These are phyloP conservation scores for Drosophila biarmipes DNA, from an alignment of 1,140 invertebrate species.

Conservation along the genomic window DNA sequence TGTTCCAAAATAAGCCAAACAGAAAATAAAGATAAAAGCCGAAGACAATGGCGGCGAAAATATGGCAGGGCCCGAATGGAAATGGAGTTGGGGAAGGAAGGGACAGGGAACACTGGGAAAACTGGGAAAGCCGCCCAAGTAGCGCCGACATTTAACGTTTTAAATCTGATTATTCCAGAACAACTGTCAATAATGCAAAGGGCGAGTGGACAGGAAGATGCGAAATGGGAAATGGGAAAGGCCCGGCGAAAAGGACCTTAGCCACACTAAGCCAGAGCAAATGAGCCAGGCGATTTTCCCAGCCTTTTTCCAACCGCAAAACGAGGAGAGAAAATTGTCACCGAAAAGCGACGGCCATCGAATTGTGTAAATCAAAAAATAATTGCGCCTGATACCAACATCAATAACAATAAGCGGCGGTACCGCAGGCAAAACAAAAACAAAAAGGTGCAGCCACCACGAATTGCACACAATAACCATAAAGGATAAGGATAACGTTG, in stretches of 20 bases:
- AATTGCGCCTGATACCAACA: slow-evolving; percentile 81
- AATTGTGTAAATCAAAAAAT: slow-evolving; percentile 79
- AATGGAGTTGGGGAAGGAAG: slow-evolving; percentile 4
- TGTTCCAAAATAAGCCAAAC: slow-evolving; percentile 59
- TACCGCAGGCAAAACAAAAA: slow-evolving; percentile 14
- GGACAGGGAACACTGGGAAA: slow-evolving; percentile 1
- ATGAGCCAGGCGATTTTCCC: slow-evolving; percentile 28
- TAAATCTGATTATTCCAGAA: slow-evolving; percentile 83
- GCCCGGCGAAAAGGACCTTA: slow-evolving; percentile 11
- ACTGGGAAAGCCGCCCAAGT: slow-evolving; percentile 39
- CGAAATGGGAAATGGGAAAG: background rate
- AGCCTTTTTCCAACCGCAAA: slow-evolving; percentile 56
- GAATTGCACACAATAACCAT: slow-evolving; percentile 31
- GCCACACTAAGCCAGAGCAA: slow-evolving; percentile 37
- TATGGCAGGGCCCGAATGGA: slow-evolving; percentile 45
- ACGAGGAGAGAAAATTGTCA: slow-evolving; percentile 77
- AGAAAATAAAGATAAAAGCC: slow-evolving; percentile 62
- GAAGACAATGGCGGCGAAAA: slow-evolving; percentile 68
- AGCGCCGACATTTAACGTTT: slow-evolving; percentile 78
- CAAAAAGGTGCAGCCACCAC: slow-evolving; percentile 44
- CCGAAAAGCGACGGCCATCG: slow-evolving; percentile 27
- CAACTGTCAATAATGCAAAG: slow-evolving; percentile 77
- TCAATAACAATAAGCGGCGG: slow-evolving; percentile 76
- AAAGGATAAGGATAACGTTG: slow-evolving; percentile 25
- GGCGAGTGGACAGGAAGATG: background rate